A percentile compares a stretch with the other conserved stretches of the same genome.
phyloP scores from a whole-genome alignment of 35 echinoderm and acorn worm species.

The Stichopus chloronotus region DNA sequence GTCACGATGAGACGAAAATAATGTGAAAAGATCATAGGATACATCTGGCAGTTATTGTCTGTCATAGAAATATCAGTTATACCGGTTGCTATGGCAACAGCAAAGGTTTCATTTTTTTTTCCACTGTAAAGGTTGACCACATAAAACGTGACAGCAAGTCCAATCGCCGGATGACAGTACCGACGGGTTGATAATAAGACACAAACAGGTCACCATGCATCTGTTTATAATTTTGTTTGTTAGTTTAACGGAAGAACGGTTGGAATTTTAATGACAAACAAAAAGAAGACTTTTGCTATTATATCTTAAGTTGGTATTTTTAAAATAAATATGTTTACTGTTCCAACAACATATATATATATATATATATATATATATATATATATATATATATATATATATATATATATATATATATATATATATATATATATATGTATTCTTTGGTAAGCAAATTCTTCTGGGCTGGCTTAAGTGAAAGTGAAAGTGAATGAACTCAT shows the following conservation, averaged over 20 bases:
- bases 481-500: too few species aligned
- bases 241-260: background rate
- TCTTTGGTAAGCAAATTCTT: too few species aligned
- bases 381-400: too few species aligned
- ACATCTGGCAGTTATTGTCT: background rate
- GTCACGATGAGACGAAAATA: background rate
- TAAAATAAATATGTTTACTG: too few species aligned
- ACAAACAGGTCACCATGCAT: background rate
- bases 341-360: too few species aligned
- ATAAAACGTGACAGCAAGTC: conserved; percentile 20
- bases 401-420: too few species aligned
- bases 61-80: background rate
- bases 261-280: background rate
- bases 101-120: background rate
- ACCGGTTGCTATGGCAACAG: background rate
- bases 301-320: too few species aligned
- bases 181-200: background rate
- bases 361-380: too few species aligned
- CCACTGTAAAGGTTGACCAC: conserved; percentile 22
- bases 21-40: background rate
- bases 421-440: too few species aligned
- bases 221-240: background rate
- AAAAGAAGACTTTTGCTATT: background rate
- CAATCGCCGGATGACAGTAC: background rate
- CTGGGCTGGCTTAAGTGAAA: too few species aligned